Evolutionary conservation across 2,888 invertebrate species (phyloP).

Genomic region (Piscicola geometra): DNA sequence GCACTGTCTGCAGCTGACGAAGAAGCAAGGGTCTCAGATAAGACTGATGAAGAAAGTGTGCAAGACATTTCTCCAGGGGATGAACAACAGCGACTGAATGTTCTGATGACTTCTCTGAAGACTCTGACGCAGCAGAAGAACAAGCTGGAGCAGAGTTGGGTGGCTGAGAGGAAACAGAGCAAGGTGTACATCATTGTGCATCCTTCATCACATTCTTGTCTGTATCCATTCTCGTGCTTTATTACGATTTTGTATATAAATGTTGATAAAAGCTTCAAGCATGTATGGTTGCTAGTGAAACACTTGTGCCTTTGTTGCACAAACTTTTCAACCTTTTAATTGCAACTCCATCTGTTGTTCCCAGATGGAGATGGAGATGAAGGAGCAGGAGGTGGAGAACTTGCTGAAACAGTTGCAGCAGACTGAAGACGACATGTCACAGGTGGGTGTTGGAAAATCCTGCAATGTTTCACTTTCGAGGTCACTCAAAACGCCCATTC

Average conservation of each 20-base stretch:
- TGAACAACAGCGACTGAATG: slow-evolving; percentile 47
- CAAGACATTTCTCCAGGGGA: not conserved
- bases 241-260: too few species aligned
- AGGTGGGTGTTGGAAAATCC: slow-evolving; percentile 22
- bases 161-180: slow-evolving; percentile 59
- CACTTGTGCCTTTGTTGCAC: too few species aligned
- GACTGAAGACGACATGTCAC: slow-evolving; percentile 3
- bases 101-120: slow-evolving; percentile 61
- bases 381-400: slow-evolving; percentile 22
- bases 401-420: slow-evolving; percentile 14
- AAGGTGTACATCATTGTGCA: slow-evolving; percentile 46
- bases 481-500: not conserved
- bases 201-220: not conserved
- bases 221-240: too few species aligned
- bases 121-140: slow-evolving; percentile 77
- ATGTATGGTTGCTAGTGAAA: too few species aligned
- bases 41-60: not conserved
- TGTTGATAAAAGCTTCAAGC: too few species aligned
- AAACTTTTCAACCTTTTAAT: too few species aligned
- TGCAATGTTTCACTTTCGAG: too few species aligned
- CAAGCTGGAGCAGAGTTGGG: slow-evolving; percentile 76
- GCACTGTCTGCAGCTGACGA: too few species aligned
- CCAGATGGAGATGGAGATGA: slow-evolving; percentile 21
- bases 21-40: not conserved
- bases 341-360: too few species aligned